A percentile compares a stretch with the other conserved stretches of the same genome.
Evolutionary conservation across 2,888 invertebrate genomes (phyloP).

Genomic region (Bellardia pandia): DNA sequence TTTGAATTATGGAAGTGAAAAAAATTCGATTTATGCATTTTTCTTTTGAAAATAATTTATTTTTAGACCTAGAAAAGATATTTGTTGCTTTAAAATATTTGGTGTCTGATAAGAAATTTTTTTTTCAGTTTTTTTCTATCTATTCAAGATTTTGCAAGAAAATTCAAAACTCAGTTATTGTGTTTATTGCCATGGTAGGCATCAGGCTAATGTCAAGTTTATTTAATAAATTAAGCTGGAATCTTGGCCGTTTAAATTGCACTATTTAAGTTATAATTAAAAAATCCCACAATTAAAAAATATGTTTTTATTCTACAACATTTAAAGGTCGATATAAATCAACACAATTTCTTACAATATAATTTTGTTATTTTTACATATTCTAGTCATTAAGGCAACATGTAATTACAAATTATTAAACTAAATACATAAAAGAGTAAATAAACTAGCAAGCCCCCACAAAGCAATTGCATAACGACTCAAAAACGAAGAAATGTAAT

Average conservation of each 20-base stretch:
- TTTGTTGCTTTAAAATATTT: no score
- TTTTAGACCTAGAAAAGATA: no score
- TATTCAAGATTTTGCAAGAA: no score
- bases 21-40: no score
- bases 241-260: background rate
- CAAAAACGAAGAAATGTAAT: background rate
- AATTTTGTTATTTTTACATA: constrained; percentile 21
- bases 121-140: no score
- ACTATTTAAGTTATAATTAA: background rate
- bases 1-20: no score
- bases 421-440: background rate
- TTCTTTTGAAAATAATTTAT: no score
- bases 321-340: background rate
- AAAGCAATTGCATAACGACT: background rate
- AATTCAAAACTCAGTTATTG: no score
- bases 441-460: background rate
- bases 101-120: no score
- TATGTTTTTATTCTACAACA: background rate
- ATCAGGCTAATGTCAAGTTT: no score
- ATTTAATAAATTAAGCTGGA: no score
- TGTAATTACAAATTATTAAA: constrained; percentile 43
- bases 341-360: constrained; percentile 1
- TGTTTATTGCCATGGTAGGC: no score
- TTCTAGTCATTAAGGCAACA: constrained; percentile 1
- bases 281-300: background rate